Evolutionary conservation across 2,888 invertebrate genomes (phyloP), one percentile per base, ranked within the genome.

Genomic region (Bruchidius siliquastri): DNA sequence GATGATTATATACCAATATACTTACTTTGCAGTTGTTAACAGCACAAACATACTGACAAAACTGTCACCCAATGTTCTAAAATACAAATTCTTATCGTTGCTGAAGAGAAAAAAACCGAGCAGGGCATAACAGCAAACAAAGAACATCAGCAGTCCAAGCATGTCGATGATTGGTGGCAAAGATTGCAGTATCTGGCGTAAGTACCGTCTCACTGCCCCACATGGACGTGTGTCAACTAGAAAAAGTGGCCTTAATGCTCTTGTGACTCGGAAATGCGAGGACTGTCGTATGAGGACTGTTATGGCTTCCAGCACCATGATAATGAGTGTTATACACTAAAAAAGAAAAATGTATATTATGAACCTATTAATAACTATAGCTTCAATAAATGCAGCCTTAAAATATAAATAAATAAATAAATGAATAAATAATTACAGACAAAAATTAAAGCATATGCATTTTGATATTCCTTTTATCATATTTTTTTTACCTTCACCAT

Each of bases 21-120:
- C 93, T 90, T 88, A 96, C 95, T 96, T 96, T 75, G 96, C 96
- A 18, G 96, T 96, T 0, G 96, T 96, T n/a, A 96, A 88, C 73
- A 96, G 89, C 66, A 96, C 94, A 85, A 96, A 96, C 88, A 96
- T 91, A 82, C 93, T 95, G 82, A 96, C 93, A 85, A 96, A 96
- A 77, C 95, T 94, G 83, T 94, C 92, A 79, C 92, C 91, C 72
- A 96, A 88, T 0, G 94, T 93, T 78, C 88, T 88, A 84, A 96
- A 96, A 87, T 95, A 94, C 79, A 92, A 90, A 83, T 95, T 94
- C 78, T 90, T 89, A 20, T 89, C 87, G 81, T 93, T 91, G 22
- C 92, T 92, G 86, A 96, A 96, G 78, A 96, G 86, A 84, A 93
- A 96, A 83, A 91, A 95, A 77, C 95, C 96, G 72, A 96, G 87